Conservation (phyloP, 2,113 vertebrate genomes). For the Lagopus leucura region DNA sequence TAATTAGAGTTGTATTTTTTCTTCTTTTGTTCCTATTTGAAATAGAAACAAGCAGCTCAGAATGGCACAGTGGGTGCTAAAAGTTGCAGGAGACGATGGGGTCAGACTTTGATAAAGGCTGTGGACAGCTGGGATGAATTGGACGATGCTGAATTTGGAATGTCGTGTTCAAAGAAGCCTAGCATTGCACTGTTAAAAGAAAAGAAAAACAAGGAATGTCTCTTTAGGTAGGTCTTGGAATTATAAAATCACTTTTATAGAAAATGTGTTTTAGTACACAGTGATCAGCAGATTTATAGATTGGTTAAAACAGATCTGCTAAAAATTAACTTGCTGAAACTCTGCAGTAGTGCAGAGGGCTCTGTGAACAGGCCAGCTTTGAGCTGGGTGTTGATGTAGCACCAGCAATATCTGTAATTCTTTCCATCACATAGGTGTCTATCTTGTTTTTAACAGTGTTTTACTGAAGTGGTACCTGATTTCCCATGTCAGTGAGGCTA, state of each 20-base stretch:
- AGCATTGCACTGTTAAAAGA: slow-evolving; percentile 83
- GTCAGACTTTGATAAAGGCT: slow-evolving; percentile 83
- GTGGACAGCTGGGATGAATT: slow-evolving; percentile 89
- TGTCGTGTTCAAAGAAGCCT: slow-evolving; percentile 89
- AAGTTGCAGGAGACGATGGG: slow-evolving; percentile 90
- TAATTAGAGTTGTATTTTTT: background rate
- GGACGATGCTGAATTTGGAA: slow-evolving; percentile 83
- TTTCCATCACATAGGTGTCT: background rate
- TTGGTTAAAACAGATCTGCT: background rate
- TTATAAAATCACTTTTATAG: background rate
- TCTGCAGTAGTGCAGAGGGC: background rate
- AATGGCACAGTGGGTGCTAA: slow-evolving; percentile 78
- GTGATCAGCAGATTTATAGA: background rate
- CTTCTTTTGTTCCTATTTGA: background rate
- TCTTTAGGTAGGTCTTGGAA: slow-evolving; percentile 71
- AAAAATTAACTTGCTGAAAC: background rate
- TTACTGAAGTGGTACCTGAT: background rate
- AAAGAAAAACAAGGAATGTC: slow-evolving; percentile 78
- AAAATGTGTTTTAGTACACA: background rate
- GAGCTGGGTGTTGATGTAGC: background rate
- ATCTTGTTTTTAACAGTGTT: background rate
- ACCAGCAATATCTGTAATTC: background rate
- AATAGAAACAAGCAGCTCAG: slow-evolving; percentile 80
- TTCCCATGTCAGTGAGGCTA: background rate
- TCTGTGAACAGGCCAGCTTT: background rate